Percentiles rank a stretch among this genome's conserved stretches.
Evolutionary conservation across 2,113 vertebrate genomes (phyloP).

Genomic region (Triplophysa siluroides): DNA sequence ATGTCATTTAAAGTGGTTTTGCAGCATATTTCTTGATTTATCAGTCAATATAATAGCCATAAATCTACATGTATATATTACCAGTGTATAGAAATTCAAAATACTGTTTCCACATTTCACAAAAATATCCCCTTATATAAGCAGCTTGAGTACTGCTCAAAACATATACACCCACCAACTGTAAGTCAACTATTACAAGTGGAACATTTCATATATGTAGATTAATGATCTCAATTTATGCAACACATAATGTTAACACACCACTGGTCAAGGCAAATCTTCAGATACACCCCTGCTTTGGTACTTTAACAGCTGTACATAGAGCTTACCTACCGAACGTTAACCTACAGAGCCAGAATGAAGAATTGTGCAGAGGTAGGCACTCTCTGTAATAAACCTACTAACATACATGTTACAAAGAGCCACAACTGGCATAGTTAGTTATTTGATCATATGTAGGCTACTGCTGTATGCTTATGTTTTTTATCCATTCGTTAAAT

Average conservation of each 20-base stretch:
- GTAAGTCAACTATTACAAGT: too few species aligned
- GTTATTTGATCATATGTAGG: background rate
- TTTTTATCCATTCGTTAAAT: background rate
- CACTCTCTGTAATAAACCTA: slow-evolving; percentile 11
- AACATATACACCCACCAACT: too few species aligned
- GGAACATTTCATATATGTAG: too few species aligned
- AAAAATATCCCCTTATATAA: slow-evolving; percentile 40
- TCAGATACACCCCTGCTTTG: slow-evolving; percentile 28
- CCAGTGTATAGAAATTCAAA: slow-evolving; percentile 32
- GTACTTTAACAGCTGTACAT: background rate
- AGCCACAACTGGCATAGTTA: background rate
- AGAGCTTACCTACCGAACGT: background rate
- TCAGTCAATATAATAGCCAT: slow-evolving; percentile 21
- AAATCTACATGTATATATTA: slow-evolving; percentile 46
- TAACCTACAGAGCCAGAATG: too few species aligned
- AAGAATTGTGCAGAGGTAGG: slow-evolving; percentile 30
- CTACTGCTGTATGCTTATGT: background rate
- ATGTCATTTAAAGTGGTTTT: background rate
- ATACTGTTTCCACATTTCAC: slow-evolving; percentile 35
- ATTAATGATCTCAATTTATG: background rate
- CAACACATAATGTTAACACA: background rate
- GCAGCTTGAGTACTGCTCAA: background rate
- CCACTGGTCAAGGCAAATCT: background rate
- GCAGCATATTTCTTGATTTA: slow-evolving; percentile 42
- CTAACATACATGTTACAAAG: background rate